Conservation (phyloP, 2,797 vertebrate species). For the Arctocebus calabarensis region DNA sequence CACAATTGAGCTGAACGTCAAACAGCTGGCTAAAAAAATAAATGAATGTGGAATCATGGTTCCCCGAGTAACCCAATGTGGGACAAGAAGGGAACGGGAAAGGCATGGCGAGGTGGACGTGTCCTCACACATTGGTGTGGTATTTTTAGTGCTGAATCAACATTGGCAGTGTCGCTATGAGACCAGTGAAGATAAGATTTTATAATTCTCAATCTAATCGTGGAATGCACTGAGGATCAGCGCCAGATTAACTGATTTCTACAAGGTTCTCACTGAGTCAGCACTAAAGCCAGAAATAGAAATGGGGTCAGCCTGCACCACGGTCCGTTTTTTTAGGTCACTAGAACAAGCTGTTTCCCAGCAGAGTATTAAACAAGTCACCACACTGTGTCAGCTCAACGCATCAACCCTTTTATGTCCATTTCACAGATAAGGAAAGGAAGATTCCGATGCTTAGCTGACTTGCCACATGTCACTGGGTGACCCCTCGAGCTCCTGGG, state of each 20-base stretch:
- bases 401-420: constrained; percentile 20
- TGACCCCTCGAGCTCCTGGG: background rate
- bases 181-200: constrained; percentile 39
- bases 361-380: background rate
- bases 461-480: constrained; percentile 6
- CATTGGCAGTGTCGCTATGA: background rate
- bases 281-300: constrained; percentile 71
- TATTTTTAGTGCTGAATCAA: background rate
- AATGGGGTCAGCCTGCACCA: constrained; percentile 65
- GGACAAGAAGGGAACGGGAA: background rate
- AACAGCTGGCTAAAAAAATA: background rate
- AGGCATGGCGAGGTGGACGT: background rate
- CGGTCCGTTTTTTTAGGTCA: constrained; percentile 73
- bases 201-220: constrained; percentile 36
- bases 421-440: constrained; percentile 22
- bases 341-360: constrained; percentile 77
- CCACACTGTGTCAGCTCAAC: background rate
- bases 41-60: background rate
- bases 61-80: background rate
- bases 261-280: constrained; percentile 76
- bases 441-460: background rate
- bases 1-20: background rate
- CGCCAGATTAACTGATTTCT: constrained; percentile 58
- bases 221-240: background rate
- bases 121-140: background rate